Evolutionary conservation across 1,140 invertebrate genomes (phyloP).

Genomic region (Pseudomyrmex concolor): DNA sequence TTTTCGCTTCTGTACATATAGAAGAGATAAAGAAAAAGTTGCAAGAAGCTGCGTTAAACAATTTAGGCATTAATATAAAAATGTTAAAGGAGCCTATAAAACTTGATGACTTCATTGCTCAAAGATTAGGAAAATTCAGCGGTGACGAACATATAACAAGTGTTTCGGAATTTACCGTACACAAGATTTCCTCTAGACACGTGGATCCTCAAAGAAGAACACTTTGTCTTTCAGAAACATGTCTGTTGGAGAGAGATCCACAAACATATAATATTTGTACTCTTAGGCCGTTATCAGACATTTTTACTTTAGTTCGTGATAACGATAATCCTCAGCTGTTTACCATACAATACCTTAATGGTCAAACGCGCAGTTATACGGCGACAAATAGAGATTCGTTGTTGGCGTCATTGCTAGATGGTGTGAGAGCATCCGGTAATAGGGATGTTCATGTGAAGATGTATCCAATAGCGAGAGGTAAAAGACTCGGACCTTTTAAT

Average conservation of each 20-base stretch:
- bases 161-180: slow-evolving; percentile 95
- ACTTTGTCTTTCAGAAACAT: slow-evolving; percentile 98
- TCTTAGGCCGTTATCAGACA: slow-evolving; percentile 93
- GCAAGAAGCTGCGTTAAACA: slow-evolving; percentile 91
- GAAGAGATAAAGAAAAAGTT: slow-evolving; percentile 95
- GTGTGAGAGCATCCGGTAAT: slow-evolving; percentile 98
- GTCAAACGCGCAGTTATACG: slow-evolving; percentile 93
- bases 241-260: slow-evolving; percentile 97
- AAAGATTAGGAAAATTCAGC: slow-evolving; percentile 95
- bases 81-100: slow-evolving; percentile 93
- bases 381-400: slow-evolving; percentile 97
- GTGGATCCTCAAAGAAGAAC: slow-evolving; percentile 92
- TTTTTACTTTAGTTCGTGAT: slow-evolving; percentile 96
- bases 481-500: slow-evolving; percentile 94
- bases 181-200: slow-evolving; percentile 93
- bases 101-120: slow-evolving; percentile 92
- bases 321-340: slow-evolving; percentile 97
- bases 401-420: slow-evolving; percentile 97
- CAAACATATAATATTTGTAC: slow-evolving; percentile 97
- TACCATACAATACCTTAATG: slow-evolving; percentile 97
- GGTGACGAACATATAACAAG: slow-evolving; percentile 95
- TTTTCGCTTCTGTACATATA: slow-evolving; percentile 93
- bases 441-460: slow-evolving; percentile 98
- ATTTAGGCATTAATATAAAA: slow-evolving; percentile 93
- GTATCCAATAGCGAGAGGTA: slow-evolving; percentile 91